Evolutionary conservation across 2,888 invertebrate genomes (phyloP).

Genomic region (Mantis religiosa): DNA sequence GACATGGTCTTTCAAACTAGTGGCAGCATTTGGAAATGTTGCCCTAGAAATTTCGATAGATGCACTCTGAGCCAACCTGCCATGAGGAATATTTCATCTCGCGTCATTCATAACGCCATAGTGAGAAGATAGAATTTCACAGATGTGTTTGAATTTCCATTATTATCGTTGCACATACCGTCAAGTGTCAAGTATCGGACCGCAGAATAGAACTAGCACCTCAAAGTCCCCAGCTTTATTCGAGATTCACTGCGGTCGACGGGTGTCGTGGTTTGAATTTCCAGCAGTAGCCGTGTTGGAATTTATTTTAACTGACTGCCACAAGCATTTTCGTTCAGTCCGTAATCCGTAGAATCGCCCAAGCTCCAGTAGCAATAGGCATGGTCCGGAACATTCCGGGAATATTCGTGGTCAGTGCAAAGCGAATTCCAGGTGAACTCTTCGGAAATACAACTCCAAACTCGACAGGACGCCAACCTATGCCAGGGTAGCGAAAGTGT

Average conservation of each 20-base stretch:
- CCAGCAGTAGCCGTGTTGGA: background rate
- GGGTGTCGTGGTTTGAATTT: background rate
- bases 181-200: background rate
- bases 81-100: background rate
- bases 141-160: background rate
- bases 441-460: background rate
- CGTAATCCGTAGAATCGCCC: background rate
- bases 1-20: too few species aligned
- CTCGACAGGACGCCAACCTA: too few species aligned
- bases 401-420: background rate
- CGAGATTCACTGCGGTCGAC: background rate
- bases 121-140: background rate
- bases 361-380: background rate
- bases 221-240: background rate
- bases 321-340: background rate
- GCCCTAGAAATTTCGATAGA: too few species aligned
- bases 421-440: background rate
- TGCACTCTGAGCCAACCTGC: too few species aligned
- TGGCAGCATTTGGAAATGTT: too few species aligned
- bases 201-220: background rate
- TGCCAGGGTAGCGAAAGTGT: too few species aligned
- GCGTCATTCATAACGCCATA: background rate
- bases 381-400: background rate
- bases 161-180: background rate
- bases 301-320: background rate